phyloP scores from a whole-genome alignment of 2,888 invertebrate species.

The Agriopis leucophaearia region DNA sequence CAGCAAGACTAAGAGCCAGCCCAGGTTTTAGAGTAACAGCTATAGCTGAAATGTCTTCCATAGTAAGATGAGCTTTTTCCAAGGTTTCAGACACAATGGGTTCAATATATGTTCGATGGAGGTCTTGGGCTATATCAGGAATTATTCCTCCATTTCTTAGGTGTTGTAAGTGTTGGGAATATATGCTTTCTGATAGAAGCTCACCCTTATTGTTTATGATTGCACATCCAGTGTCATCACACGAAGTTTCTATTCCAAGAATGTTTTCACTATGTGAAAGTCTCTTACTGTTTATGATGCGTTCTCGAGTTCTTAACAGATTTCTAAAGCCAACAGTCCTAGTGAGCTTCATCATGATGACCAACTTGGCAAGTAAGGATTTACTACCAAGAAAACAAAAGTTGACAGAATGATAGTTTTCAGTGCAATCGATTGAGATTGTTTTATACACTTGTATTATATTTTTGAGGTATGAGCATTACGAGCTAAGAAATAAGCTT shows the following conservation, averaged over 20 bases:
- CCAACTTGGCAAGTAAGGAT: background rate
- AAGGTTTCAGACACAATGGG: slow-evolving; percentile 90
- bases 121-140: slow-evolving; percentile 94
- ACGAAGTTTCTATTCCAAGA: slow-evolving; percentile 99
- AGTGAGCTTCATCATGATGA: slow-evolving; percentile 30
- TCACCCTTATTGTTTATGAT: slow-evolving; percentile 91
- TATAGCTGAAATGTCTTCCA: slow-evolving; percentile 93
- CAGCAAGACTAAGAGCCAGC: slow-evolving; percentile 90
- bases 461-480: too few species aligned
- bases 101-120: slow-evolving; percentile 93
- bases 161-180: slow-evolving; percentile 93
- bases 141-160: slow-evolving; percentile 95
- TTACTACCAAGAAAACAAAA: background rate
- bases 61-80: slow-evolving; percentile 84
- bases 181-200: slow-evolving; percentile 92
- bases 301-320: slow-evolving; percentile 1
- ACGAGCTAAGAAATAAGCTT: too few species aligned
- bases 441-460: background rate
- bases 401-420: background rate
- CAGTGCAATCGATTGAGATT: slow-evolving; percentile 1
- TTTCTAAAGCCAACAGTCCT: slow-evolving; percentile 9
- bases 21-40: slow-evolving; percentile 97
- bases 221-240: slow-evolving; percentile 98
- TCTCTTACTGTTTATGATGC: background rate
- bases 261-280: slow-evolving; percentile 64